Evolutionary conservation across 1,140 invertebrate species (phyloP), one percentile per base, ranked within the genome.

Genomic region (Oncopodura yosiiana): DNA sequence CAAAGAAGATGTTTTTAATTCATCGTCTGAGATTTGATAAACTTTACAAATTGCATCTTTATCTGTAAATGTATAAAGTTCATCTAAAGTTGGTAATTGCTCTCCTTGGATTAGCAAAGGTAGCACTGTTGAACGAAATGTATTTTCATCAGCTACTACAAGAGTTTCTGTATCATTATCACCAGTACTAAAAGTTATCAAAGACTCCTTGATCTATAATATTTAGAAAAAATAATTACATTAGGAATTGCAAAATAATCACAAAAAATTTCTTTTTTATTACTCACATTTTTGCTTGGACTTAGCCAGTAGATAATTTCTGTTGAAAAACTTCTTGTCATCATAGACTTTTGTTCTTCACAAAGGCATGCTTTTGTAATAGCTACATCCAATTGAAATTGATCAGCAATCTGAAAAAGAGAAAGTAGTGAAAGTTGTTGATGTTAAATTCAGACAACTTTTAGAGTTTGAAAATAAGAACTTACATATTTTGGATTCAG

Each of bases 281-380:
- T 6, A 29, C 39, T 38, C 49, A 64, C 63, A 63, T 83, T 84
- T 65, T 79, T 82, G 0, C 78, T 78, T 12, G 77, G 66, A 0
- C 81, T 84, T 41, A 86, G 70, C 66, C 78, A 81, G 62, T 77
- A 85, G 27, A 86, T 63, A 29, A 83, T 75, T 71, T 86, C 83
- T 0, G 79, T 78, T 62, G 73, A 78, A 2, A 83, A 63, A 29
- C 70, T 77, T 63, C 74, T 78, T 3, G 82, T 84, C 0, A 74
- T 75, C 65, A 82, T 69, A 49, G 65, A 70, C 9, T 65, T 65
- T 11, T 68, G 66, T 52, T 74, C 76, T 46, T 75, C 69, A 9
- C 73, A 71, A 2, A 77, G 55, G 0, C 73, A 70, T n/a, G 82
- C 80, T 69, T 79, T 81, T 62, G 84, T 83, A 0, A 78, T 78